These are phyloP conservation scores for Hermodice carunculata DNA, from an alignment of 2,888 invertebrate genomes.

Conservation along the genomic window DNA sequence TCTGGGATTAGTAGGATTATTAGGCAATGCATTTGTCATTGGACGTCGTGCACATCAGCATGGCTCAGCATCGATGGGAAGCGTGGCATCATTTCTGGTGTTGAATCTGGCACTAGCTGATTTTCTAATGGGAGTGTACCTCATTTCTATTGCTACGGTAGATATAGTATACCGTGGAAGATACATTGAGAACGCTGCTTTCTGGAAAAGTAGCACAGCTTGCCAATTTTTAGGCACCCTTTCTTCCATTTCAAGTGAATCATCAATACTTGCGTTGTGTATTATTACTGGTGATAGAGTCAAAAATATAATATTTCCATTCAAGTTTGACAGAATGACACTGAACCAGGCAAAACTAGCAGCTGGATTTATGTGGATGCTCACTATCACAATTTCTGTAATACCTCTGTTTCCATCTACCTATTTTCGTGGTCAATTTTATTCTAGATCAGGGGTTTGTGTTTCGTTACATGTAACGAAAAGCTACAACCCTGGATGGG, in stretches of 20 bases:
- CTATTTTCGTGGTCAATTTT: constrained; percentile 54
- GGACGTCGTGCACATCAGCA: constrained; percentile 24
- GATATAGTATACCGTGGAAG: constrained; percentile 41
- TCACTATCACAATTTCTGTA: constrained; percentile 49
- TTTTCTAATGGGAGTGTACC: constrained; percentile 47
- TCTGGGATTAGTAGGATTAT: constrained; percentile 36
- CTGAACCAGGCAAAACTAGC: constrained; percentile 43
- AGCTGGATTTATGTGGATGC: constrained; percentile 50
- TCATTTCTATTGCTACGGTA: constrained; percentile 42
- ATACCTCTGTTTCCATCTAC: constrained; percentile 56
- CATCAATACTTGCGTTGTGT: constrained; percentile 75
- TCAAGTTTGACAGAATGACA: constrained; percentile 60
- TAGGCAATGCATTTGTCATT: constrained; percentile 39
- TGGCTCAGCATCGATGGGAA: constrained; percentile 50
- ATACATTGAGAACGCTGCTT: constrained; percentile 44
- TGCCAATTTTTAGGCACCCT: constrained; percentile 48
- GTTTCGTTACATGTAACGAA: constrained; percentile 64
- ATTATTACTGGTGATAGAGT: constrained; percentile 77
- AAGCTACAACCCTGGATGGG: constrained; percentile 62
- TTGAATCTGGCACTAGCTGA: constrained; percentile 43
- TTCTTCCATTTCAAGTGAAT: constrained; percentile 72
- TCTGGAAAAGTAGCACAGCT: constrained; percentile 41
- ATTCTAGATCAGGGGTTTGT: constrained; percentile 62
- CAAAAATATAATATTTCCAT: constrained; percentile 75
- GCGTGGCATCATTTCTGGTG: constrained; percentile 50